A percentile compares a stretch with the other conserved stretches of the same genome.
Evolutionary conservation across 1,140 invertebrate genomes (phyloP).

Genomic region (Oreohelix idahoensis): DNA sequence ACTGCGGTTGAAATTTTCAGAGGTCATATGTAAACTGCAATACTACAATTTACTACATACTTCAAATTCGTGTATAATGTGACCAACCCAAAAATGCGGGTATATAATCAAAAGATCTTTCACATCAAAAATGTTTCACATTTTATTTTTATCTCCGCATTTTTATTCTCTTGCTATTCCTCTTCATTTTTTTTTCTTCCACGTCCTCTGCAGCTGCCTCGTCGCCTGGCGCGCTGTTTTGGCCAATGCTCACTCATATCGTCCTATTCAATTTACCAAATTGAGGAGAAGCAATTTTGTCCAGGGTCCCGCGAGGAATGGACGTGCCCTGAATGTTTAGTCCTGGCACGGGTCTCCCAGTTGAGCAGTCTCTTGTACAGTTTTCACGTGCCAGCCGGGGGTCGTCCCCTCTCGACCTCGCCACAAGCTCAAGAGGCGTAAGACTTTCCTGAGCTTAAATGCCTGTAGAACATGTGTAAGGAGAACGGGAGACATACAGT

Average conservation of each 20-base stretch:
- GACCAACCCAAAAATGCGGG: too few relatives aligned
- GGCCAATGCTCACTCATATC: constrained; percentile 6
- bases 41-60: too few relatives aligned
- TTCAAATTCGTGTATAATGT: too few relatives aligned
- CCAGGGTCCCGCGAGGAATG: constrained; percentile 20
- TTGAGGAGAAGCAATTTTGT: constrained; percentile 36
- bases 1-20: too few relatives aligned
- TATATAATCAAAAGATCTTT: too few relatives aligned
- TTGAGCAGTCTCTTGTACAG: neutral
- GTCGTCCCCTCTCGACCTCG: neutral
- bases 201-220: constrained; percentile 12
- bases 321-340: constrained; percentile 13
- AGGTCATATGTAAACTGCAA: too few relatives aligned
- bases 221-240: neutral
- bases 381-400: neutral
- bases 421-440: neutral
- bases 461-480: neutral
- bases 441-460: neutral
- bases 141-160: too few relatives aligned
- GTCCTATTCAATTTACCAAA: constrained; percentile 36
- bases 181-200: constrained; percentile 21
- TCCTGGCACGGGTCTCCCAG: neutral
- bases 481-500: neutral
- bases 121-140: too few relatives aligned
- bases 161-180: constrained; percentile 27